A percentile compares a stretch with the other conserved stretches of the same genome.
These are phyloP conservation scores for Zaprionus lachaisei DNA, from an alignment of 1,140 invertebrate genomes.

Conservation along the genomic window DNA sequence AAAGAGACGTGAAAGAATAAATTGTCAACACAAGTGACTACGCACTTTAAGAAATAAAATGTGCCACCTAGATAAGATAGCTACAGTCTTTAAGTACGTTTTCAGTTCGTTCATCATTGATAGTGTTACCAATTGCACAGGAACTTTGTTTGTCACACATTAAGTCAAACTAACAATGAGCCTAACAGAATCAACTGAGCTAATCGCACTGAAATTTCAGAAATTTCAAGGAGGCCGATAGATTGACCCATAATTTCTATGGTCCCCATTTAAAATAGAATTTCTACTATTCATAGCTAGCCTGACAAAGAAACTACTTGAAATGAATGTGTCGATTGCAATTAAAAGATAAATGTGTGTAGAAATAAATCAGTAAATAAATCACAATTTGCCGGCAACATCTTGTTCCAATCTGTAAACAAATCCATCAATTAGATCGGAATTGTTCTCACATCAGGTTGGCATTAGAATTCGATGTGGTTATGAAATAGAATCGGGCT, in stretches of 20 bases:
- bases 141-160: too few relatives aligned
- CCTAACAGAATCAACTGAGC: too few relatives aligned
- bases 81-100: too few relatives aligned
- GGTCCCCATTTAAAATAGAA: background rate
- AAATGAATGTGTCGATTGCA: conserved; percentile 9
- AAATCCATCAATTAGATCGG: conserved; percentile 20
- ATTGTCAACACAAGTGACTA: too few relatives aligned
- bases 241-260: background rate
- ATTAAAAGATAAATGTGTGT: background rate
- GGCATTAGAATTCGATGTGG: conserved; percentile 44
- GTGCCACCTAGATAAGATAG: too few relatives aligned
- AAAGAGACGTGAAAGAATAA: too few relatives aligned
- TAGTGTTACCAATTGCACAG: too few relatives aligned
- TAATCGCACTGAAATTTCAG: background rate
- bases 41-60: too few relatives aligned
- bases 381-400: conserved; percentile 1
- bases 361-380: conserved; percentile 2
- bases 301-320: conserved; percentile 4
- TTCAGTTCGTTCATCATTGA: too few relatives aligned
- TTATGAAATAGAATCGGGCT: conserved; percentile 46
- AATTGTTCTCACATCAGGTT: conserved; percentile 10
- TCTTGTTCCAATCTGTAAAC: background rate
- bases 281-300: background rate
- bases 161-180: too few relatives aligned
- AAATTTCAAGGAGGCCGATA: background rate